Evolutionary conservation across 2,888 invertebrate genomes (phyloP), one percentile per base, ranked within the genome.

Genomic region (Elegia similella): DNA sequence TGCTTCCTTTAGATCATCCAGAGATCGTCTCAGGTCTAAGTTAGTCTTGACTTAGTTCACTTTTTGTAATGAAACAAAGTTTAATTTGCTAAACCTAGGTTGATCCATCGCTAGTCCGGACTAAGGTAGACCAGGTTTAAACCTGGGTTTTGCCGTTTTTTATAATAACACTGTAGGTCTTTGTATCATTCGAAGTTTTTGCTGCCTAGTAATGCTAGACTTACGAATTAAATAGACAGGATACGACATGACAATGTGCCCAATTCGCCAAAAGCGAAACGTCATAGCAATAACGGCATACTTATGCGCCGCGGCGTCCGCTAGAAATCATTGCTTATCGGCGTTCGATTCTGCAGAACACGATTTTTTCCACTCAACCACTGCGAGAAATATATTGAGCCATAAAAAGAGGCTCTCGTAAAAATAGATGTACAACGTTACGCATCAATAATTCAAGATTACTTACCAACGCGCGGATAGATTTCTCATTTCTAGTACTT

Each of bases 371-470:
- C 32, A 53, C 44, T 55, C 50, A 53, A 2, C 52, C 23, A 44
- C 44, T 55, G 54, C 54, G 32, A 34, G 54, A 76, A 44, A 55
- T 55, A 55, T 55, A 55, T 75, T 70, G 73, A 70, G 76, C 77
- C 76, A 84, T 90, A 90, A 90, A 90, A 89, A 86, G 82, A 62
- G 65, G 67, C 57, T 62, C 64, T 86, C 89, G 82, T 90, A 89
- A 90, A 89, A 86, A 82, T 86, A 84, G 82, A 84, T 84, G 84
- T 76, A 75, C 64, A 75, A 77, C 78, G 79, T 75, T 75, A 76
- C 78, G 74, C 83, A 83, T 89, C 87, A 86, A 88, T 90, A 88
- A 88, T 85, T 88, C 86, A 88, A 82, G 86, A 88, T 88, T 87
- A 88, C 58, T 55, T 59, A 59, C 61, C 59, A 55, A 62, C 59